Percentiles rank a stretch among this genome's conserved stretches.
Conservation (phyloP, 2,113 vertebrate genomes). For the human region GRCh38 chr16:48419001-48419500, state of each 20-base stretch:
- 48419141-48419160: rapidly evolving
- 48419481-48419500: too few species aligned
- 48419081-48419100: neutral
- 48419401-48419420: too few species aligned
- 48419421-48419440: too few species aligned
- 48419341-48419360: neutral
- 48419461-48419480: too few species aligned
- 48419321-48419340: neutral
- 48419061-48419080: neutral
- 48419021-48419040: neutral
- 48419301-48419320: neutral
- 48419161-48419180: too few species aligned
- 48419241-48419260: neutral
- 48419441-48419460: too few species aligned
- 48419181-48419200: neutral
- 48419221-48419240: neutral
- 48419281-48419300: neutral
- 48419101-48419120: neutral
- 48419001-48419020: neutral
- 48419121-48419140: neutral
- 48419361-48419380: too few species aligned
- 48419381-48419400: too few species aligned
- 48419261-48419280: neutral
- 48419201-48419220: neutral
- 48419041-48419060: neutral